Conservation (phyloP, 1,140 invertebrate species). For the Euura saliciscinereae region DNA sequence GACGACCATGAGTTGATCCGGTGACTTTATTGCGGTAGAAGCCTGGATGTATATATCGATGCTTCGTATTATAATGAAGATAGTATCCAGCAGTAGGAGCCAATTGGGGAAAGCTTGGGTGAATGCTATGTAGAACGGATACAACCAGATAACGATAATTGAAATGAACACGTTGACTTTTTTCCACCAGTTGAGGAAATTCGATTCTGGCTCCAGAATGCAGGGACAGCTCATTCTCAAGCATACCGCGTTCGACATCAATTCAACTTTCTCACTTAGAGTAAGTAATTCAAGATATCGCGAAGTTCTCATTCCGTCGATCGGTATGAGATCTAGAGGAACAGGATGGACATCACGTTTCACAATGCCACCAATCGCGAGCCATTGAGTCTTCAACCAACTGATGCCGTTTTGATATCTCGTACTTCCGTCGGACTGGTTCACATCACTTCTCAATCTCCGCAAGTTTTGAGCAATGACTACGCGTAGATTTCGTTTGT, state of each 20-base stretch:
- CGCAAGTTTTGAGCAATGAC: not conserved
- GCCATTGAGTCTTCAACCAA: not conserved
- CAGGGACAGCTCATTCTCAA: not conserved
- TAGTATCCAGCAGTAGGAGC: not conserved
- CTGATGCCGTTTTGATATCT: not conserved
- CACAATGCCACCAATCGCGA: not conserved
- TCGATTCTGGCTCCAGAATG: not conserved
- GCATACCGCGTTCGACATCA: not conserved
- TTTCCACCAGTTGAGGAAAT: not conserved
- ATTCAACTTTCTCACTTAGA: not conserved
- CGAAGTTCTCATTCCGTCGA: not conserved
- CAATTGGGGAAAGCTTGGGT: not conserved
- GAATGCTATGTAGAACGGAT: not conserved
- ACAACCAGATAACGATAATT: not conserved
- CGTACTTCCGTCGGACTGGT: not conserved
- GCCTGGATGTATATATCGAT: not conserved
- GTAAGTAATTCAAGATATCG: slow-evolving; percentile 3
- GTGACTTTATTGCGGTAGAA: not conserved
- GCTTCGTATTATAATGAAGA: not conserved
- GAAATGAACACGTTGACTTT: not conserved
- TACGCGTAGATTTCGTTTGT: not conserved
- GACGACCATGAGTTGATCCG: not conserved
- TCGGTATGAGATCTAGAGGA: not conserved
- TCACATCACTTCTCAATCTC: not conserved
- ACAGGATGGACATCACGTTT: not conserved